Evolutionary conservation across 1,140 invertebrate species (phyloP).

Genomic region (Apis dorsata): DNA sequence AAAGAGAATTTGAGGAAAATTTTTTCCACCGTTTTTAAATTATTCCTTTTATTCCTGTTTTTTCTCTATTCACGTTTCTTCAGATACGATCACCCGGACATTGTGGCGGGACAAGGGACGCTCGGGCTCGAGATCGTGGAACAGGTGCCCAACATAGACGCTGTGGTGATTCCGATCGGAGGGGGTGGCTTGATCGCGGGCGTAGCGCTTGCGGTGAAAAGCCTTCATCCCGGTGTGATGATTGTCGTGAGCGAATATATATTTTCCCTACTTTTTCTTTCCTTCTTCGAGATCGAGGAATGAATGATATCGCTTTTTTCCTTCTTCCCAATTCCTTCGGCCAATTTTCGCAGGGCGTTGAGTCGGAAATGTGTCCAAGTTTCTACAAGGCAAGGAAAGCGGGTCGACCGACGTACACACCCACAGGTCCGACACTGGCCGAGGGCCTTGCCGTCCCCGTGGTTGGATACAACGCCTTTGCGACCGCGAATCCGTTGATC

Average conservation of each 20-base stretch:
- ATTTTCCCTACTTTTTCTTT: too few species aligned
- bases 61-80: neutral
- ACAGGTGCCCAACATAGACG: conserved; percentile 88
- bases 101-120: conserved; percentile 96
- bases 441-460: conserved; percentile 95
- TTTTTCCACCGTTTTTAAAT: too few species aligned
- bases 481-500: conserved; percentile 87
- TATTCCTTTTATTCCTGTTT: too few species aligned
- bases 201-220: conserved; percentile 92
- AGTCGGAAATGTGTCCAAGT: conserved; percentile 93
- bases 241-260: conserved; percentile 83
- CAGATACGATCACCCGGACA: conserved; percentile 95
- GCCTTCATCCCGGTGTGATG: conserved; percentile 88
- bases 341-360: conserved; percentile 87
- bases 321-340: neutral
- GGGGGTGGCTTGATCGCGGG: conserved; percentile 95
- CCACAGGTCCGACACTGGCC: conserved; percentile 89
- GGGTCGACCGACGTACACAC: conserved; percentile 85
- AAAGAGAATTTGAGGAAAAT: too few species aligned
- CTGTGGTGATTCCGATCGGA: conserved; percentile 91
- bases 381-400: conserved; percentile 88
- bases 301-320: too few species aligned
- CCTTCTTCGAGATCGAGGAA: neutral
- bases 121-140: conserved; percentile 95
- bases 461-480: conserved; percentile 93